phyloP scores from a whole-genome alignment of 2,113 vertebrate species.

The Rhinogobius similis region DNA sequence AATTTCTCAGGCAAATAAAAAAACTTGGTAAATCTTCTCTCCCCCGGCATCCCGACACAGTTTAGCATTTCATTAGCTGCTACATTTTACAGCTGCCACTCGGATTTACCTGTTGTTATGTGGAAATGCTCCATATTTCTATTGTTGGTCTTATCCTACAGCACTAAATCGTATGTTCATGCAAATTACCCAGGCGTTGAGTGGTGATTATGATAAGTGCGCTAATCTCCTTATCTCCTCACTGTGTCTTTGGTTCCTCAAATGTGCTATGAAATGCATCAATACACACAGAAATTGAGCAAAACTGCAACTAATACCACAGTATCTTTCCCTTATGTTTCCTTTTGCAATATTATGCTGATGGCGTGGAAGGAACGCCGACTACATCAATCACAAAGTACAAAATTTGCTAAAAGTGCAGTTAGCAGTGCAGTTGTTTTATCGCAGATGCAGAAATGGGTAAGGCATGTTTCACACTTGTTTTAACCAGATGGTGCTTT shows the following conservation, averaged over 20 bases:
- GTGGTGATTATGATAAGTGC: slow-evolving; percentile 81
- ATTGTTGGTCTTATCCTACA: slow-evolving; percentile 69
- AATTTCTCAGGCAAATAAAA: slow-evolving; percentile 57
- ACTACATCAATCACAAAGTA: slow-evolving; percentile 71
- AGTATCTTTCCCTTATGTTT: slow-evolving; percentile 53
- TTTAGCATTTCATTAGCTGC: slow-evolving; percentile 64
- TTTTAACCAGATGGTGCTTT: slow-evolving; percentile 49
- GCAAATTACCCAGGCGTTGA: slow-evolving; percentile 73
- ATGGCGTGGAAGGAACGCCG: slow-evolving; percentile 57
- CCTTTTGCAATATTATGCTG: slow-evolving; percentile 56
- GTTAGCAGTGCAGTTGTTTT: slow-evolving; percentile 59
- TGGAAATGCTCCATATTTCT: slow-evolving; percentile 57
- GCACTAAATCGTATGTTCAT: slow-evolving; percentile 74
- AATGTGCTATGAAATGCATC: slow-evolving; percentile 79
- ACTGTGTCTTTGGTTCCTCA: slow-evolving; percentile 74
- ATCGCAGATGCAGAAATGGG: slow-evolving; percentile 52
- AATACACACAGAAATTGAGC: slow-evolving; percentile 72
- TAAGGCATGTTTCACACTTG: slow-evolving; percentile 53
- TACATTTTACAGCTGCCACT: slow-evolving; percentile 73
- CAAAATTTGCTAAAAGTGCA: slow-evolving; percentile 68
- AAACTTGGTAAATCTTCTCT: slow-evolving; percentile 50
- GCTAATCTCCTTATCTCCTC: slow-evolving; percentile 81
- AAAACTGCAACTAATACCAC: slow-evolving; percentile 71
- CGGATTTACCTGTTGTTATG: slow-evolving; percentile 77
- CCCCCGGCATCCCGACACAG: slow-evolving; percentile 43